Evolutionary conservation across 2,888 invertebrate species (phyloP), one percentile per base, ranked within the genome.

Genomic region (Peribatodes rhomboidaria): DNA sequence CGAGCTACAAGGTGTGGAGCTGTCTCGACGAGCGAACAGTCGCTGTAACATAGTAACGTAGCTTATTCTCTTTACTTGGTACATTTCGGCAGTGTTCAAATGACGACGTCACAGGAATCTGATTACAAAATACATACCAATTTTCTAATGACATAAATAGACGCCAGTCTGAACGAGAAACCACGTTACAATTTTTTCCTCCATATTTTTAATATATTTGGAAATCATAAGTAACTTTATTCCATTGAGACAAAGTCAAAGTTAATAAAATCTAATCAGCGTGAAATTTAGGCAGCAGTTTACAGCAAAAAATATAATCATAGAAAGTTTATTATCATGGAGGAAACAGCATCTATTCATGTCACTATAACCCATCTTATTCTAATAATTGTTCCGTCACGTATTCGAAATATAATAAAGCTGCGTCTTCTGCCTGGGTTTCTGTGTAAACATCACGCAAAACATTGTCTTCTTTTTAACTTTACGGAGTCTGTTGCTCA

Each of bases 341-440:
- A 1, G 9, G 11, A 27, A 37, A 50, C 35, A 20, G 65, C 54
- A 50, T 61, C 58, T 60, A 55, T 65, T 60, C 39, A 11, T 49
- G 49, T n/a, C 46, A 53, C 37, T 49, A 59, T 41, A 47, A 59
- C 56, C 42, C 33, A 50, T 50, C 57, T 67, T 66, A 61, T 60
- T 13, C 47, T 64, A 66, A 44, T 44, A 52, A 76, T 78, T 77
- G 72, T 71, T 75, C n/a, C 71, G 72, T 74, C 68, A 74, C 71
- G 74, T 71, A 73, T 71, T 75, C 55, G 68, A 74, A 71, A 71
- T 67, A 58, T 69, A 2, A 27, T 27, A 4, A 27, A 27, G 27
- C 27, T 6, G 27, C 27, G 27, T 27, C 27, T 27, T 27, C 6
- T 27, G 27, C 6, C 27, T n/a, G n/a, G n/a, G n/a, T n/a, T n/a